Percentiles rank a stretch among this genome's conserved stretches.
Conservation (phyloP, 2,797 vertebrate species). For the Acanthopagrus latus region DNA sequence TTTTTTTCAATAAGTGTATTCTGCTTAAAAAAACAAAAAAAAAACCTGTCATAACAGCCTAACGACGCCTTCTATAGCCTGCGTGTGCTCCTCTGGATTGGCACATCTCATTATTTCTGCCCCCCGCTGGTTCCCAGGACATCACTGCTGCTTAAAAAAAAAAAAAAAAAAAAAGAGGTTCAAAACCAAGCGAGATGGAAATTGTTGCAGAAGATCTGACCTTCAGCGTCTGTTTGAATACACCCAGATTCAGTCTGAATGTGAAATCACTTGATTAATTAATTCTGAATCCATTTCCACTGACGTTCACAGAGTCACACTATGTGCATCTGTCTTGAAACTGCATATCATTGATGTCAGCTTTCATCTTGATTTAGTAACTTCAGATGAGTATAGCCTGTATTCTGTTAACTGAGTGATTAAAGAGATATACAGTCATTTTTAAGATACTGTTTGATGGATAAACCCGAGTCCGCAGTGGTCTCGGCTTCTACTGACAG, state of each 20-base stretch:
- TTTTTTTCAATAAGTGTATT: slow-evolving; percentile 22
- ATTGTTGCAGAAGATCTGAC: slow-evolving; percentile 30
- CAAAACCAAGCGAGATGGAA: slow-evolving; percentile 21
- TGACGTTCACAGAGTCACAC: neutral
- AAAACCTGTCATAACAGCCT: slow-evolving; percentile 18
- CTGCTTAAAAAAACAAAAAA: neutral
- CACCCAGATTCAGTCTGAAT: slow-evolving; percentile 13
- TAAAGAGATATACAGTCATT: slow-evolving; percentile 47
- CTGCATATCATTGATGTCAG: slow-evolving; percentile 12
- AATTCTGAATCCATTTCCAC: slow-evolving; percentile 35
- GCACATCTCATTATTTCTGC: slow-evolving; percentile 59
- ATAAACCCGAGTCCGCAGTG: slow-evolving; percentile 27
- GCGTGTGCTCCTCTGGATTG: slow-evolving; percentile 22
- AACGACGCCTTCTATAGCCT: slow-evolving; percentile 17
- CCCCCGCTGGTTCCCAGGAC: slow-evolving; percentile 51
- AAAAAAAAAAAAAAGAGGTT: neutral
- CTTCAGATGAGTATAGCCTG: neutral
- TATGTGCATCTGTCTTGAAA: slow-evolving; percentile 21
- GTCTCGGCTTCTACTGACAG: slow-evolving; percentile 29
- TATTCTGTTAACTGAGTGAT: slow-evolving; percentile 17
- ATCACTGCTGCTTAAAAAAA: slow-evolving; percentile 7
- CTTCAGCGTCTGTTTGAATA: slow-evolving; percentile 33
- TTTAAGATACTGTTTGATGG: slow-evolving; percentile 48
- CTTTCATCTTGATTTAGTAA: slow-evolving; percentile 30
- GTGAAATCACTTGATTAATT: slow-evolving; percentile 31